Conservation (phyloP, 2,888 invertebrate species). For the Ormyrus rosae region DNA sequence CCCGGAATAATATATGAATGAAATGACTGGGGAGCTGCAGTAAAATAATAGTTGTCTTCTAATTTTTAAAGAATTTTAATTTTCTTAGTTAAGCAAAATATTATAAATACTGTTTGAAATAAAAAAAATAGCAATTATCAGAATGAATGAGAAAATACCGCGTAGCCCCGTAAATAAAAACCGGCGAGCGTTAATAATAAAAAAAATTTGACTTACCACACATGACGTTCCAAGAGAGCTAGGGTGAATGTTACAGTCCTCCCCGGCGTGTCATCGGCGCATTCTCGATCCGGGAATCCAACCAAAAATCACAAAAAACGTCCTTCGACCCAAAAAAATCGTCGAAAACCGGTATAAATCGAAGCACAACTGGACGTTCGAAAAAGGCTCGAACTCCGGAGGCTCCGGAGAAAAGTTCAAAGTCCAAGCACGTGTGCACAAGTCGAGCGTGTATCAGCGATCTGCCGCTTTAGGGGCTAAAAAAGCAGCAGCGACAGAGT, state of each 20-base stretch:
- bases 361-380: too few species aligned
- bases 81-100: too few species aligned
- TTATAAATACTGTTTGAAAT: too few species aligned
- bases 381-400: too few species aligned
- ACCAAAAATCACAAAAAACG: neutral
- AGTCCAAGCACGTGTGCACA: neutral
- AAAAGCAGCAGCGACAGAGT: neutral
- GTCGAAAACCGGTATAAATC: neutral
- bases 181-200: too few species aligned
- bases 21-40: too few species aligned
- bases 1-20: neutral
- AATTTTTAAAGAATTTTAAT: too few species aligned
- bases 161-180: too few species aligned
- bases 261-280: conserved; percentile 12
- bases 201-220: conserved; percentile 40
- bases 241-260: neutral
- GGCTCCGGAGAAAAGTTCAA: too few species aligned
- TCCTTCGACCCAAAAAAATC: neutral
- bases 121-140: too few species aligned
- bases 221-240: conserved; percentile 25
- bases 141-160: too few species aligned
- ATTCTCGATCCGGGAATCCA: neutral
- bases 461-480: neutral
- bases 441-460: neutral
- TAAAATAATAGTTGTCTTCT: too few species aligned